Evolutionary conservation across 2,888 invertebrate genomes (phyloP).

Genomic region (Ormyrus pomaceus): DNA sequence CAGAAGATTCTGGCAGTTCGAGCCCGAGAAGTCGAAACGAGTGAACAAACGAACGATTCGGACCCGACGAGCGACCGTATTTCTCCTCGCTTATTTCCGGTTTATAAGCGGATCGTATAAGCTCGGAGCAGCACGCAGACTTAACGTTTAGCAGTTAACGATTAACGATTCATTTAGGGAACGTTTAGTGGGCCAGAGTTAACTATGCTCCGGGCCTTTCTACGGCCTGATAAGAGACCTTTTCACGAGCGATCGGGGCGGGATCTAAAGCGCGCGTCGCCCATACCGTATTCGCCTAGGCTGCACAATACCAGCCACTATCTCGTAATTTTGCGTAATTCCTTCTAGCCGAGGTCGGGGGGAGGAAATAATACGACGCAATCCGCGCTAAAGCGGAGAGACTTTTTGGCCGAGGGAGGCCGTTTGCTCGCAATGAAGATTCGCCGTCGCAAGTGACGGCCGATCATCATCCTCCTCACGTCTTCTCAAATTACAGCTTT

Average conservation of each 20-base stretch:
- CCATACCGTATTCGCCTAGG: not conserved
- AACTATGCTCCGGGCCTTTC: slow-evolving; percentile 20
- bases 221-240: slow-evolving; percentile 59
- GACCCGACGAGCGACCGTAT: slow-evolving; percentile 59
- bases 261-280: slow-evolving; percentile 12
- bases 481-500: slow-evolving; percentile 3
- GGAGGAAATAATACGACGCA: slow-evolving; percentile 21
- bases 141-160: slow-evolving; percentile 67
- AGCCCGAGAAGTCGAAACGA: slow-evolving; percentile 46
- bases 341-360: slow-evolving; percentile 3
- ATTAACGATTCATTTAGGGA: slow-evolving; percentile 75
- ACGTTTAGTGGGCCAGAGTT: slow-evolving; percentile 67
- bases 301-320: slow-evolving; percentile 52
- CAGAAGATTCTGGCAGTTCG: slow-evolving; percentile 59
- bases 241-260: slow-evolving; percentile 41
- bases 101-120: slow-evolving; percentile 70
- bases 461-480: slow-evolving; percentile 46
- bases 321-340: slow-evolving; percentile 57
- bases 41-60: slow-evolving; percentile 65
- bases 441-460: slow-evolving; percentile 14
- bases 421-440: slow-evolving; percentile 14
- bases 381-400: slow-evolving; percentile 4
- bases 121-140: slow-evolving; percentile 4
- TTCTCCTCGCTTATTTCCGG: slow-evolving; percentile 70
- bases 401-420: not conserved